Conservation (phyloP, 1,140 invertebrate species). For the Pomacea maculata region DNA sequence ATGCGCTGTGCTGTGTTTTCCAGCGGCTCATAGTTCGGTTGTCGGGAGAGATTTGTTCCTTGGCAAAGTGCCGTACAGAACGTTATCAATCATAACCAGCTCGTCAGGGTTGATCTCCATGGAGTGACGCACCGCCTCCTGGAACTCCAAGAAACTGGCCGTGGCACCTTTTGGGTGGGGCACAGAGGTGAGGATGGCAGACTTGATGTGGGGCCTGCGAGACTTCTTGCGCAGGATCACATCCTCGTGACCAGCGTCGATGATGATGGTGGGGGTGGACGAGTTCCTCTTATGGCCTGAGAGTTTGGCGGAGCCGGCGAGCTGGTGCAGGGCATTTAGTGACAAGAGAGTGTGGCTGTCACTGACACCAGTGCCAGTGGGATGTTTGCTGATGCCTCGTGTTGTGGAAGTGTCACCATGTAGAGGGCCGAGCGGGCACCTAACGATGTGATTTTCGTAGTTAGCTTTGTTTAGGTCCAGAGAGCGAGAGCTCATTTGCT, state of each 20-base stretch:
- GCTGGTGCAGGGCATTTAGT: too few species aligned
- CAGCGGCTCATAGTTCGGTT: conserved; percentile 6
- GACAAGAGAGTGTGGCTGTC: too few species aligned
- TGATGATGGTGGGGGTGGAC: too few species aligned
- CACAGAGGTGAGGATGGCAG: background rate
- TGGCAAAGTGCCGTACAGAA: conserved; percentile 19
- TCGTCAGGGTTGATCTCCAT: conserved; percentile 21
- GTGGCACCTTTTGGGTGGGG: conserved; percentile 9
- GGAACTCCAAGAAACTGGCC: conserved; percentile 7
- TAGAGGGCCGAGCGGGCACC: background rate
- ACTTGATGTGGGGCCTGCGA: background rate
- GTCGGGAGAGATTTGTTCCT: conserved; percentile 20
- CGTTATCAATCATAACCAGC: conserved; percentile 23
- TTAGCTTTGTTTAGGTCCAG: background rate
- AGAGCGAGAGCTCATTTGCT: background rate
- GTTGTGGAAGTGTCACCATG: background rate
- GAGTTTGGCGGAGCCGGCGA: too few species aligned
- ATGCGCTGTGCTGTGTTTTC: too few species aligned
- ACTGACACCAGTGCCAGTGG: background rate
- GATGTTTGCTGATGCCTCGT: background rate
- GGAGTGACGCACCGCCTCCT: conserved; percentile 10
- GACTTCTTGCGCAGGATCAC: conserved; percentile 8
- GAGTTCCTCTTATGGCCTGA: too few species aligned
- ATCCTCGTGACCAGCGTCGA: background rate
- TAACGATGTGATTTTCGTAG: background rate